Evolutionary conservation across 2,888 invertebrate genomes (phyloP).

Genomic region (Pecten maximus): DNA sequence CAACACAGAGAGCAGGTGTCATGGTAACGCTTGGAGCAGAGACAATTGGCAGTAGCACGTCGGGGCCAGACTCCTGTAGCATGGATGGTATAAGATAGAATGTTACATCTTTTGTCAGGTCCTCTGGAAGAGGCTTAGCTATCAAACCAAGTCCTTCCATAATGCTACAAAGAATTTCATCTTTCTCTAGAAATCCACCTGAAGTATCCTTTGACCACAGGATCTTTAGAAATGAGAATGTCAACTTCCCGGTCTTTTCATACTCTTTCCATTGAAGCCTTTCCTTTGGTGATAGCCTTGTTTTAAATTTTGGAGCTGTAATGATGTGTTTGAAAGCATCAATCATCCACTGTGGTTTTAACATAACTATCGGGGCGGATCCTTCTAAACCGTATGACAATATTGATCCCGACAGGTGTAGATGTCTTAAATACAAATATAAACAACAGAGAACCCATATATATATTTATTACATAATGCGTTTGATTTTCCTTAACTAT

Average conservation of each 20-base stretch:
- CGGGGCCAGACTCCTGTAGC: neutral
- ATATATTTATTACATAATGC: too few relatives aligned
- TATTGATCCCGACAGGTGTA: neutral
- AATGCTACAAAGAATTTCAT: neutral
- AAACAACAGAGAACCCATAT: neutral
- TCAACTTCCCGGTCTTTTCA: neutral
- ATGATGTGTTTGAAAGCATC: conserved; percentile 12
- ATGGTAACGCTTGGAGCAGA: neutral
- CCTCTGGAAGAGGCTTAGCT: neutral
- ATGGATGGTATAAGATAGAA: neutral
- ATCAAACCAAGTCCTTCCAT: neutral
- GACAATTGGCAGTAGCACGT: neutral
- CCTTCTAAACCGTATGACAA: neutral
- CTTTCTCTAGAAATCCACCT: neutral
- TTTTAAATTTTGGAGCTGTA: neutral
- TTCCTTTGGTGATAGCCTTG: neutral
- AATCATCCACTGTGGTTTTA: neutral
- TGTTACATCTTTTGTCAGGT: neutral
- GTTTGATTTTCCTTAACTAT: too few relatives aligned
- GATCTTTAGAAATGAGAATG: neutral
- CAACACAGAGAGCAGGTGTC: neutral
- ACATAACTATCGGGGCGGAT: neutral
- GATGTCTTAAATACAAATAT: neutral
- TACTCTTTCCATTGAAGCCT: neutral
- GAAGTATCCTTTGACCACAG: neutral